Evolutionary conservation across 2,797 vertebrate species (phyloP).

Genomic region (Hyperoplus immaculatus): DNA sequence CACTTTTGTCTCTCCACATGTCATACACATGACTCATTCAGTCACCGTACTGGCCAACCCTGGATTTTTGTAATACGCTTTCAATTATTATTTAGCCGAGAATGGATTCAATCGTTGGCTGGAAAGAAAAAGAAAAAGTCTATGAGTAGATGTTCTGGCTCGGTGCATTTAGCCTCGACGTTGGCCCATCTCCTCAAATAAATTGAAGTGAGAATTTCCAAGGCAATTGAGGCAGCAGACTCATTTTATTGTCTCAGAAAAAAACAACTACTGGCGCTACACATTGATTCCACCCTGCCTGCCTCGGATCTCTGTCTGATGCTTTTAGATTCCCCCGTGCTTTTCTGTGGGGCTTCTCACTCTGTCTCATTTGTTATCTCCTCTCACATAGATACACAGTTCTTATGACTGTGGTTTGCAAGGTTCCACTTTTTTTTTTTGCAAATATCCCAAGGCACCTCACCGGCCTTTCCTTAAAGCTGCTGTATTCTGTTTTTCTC

Average conservation of each 20-base stretch:
- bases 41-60: not conserved
- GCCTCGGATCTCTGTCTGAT: slow-evolving; percentile 87
- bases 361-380: slow-evolving; percentile 68
- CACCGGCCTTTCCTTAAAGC: slow-evolving; percentile 26
- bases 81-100: slow-evolving; percentile 12
- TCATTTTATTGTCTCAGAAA: slow-evolving; percentile 89
- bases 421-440: not conserved
- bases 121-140: not conserved
- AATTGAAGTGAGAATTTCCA: slow-evolving; percentile 90
- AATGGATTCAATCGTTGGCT: slow-evolving; percentile 18
- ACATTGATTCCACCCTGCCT: slow-evolving; percentile 90
- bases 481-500: not conserved
- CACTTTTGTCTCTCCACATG: not conserved
- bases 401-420: slow-evolving; percentile 14
- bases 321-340: slow-evolving; percentile 86
- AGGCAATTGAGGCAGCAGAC: slow-evolving; percentile 90
- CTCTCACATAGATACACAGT: slow-evolving; percentile 55
- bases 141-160: slow-evolving; percentile 33
- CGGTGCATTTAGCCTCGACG: slow-evolving; percentile 86
- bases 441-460: slow-evolving; percentile 25
- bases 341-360: slow-evolving; percentile 28
- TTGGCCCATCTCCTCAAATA: slow-evolving; percentile 83
- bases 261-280: slow-evolving; percentile 77
- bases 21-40: not conserved
- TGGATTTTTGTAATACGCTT: slow-evolving; percentile 4